These are phyloP conservation scores for Nothobranchius furzeri DNA, from an alignment of 2,113 vertebrate genomes.

Conservation along the genomic window DNA sequence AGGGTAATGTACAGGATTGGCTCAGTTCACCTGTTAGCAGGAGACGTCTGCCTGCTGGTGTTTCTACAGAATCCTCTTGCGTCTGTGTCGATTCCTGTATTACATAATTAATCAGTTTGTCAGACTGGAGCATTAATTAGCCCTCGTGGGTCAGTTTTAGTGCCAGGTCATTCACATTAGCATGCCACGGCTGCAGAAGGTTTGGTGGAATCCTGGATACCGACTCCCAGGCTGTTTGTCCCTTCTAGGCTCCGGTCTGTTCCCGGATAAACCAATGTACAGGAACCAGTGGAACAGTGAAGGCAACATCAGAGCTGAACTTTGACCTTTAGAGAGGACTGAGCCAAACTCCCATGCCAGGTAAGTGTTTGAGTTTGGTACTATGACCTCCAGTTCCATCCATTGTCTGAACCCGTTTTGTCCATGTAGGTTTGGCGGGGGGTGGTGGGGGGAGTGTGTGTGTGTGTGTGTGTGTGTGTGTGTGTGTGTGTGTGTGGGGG, in stretches of 20 bases:
- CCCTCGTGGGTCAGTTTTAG: conserved; percentile 51
- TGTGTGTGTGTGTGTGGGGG: too few species aligned
- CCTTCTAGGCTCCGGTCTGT: conserved; percentile 39
- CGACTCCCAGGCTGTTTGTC: conserved; percentile 6
- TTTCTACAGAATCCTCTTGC: background rate
- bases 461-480: too few species aligned
- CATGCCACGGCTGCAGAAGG: conserved; percentile 10
- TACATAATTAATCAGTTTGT: conserved; percentile 43
- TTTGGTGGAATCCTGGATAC: conserved; percentile 19
- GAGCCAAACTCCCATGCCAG: conserved; percentile 18
- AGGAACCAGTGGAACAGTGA: conserved; percentile 30
- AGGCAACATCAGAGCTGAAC: conserved; percentile 58
- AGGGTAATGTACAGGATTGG: background rate
- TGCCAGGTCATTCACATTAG: conserved; percentile 43
- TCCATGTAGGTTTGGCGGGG: too few species aligned
- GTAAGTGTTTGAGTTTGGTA: conserved; percentile 25
- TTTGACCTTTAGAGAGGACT: conserved; percentile 50
- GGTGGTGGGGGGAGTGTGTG: too few species aligned
- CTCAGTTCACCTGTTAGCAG: background rate
- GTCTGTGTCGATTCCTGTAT: conserved; percentile 5
- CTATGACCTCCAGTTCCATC: background rate
- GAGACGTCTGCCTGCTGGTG: conserved; percentile 6
- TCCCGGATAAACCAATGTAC: conserved; percentile 34
- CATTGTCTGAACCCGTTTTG: too few species aligned
- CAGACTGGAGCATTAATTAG: conserved; percentile 59